These are phyloP conservation scores for Sebastes wilsoni DNA, from an alignment of 2,797 vertebrate species.

Conservation along the genomic window DNA sequence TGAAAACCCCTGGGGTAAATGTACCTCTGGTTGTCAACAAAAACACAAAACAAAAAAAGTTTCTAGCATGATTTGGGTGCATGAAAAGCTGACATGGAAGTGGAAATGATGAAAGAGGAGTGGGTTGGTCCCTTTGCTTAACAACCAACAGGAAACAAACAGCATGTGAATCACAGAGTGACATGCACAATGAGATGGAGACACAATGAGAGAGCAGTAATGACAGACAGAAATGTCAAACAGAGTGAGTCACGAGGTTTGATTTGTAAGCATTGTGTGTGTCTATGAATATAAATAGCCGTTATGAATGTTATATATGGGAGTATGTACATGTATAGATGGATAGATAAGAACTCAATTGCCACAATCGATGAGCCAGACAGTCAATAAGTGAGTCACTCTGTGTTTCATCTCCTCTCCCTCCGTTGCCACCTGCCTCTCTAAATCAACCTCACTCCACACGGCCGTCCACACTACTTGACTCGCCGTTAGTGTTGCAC, in stretches of 20 bases:
- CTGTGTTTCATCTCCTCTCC: background rate
- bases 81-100: background rate
- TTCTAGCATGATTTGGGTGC: background rate
- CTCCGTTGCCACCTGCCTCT: constrained; percentile 15
- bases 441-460: constrained; percentile 34
- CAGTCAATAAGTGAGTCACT: background rate
- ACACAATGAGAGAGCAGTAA: constrained; percentile 20
- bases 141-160: constrained; percentile 31
- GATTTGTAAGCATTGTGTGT: background rate
- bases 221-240: constrained; percentile 38
- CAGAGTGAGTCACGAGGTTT: constrained; percentile 17
- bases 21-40: background rate
- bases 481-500: constrained; percentile 50
- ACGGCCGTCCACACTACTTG: constrained; percentile 21
- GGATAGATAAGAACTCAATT: background rate
- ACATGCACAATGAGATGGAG: constrained; percentile 19
- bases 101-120: background rate
- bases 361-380: background rate
- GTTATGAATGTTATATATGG: background rate
- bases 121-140: background rate
- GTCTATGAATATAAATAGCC: background rate
- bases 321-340: background rate
- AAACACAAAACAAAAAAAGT: background rate
- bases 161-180: constrained; percentile 23
- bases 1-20: background rate